phyloP scores from a whole-genome alignment of 2,888 invertebrate genomes.

The Leucophenga maculata region DNA sequence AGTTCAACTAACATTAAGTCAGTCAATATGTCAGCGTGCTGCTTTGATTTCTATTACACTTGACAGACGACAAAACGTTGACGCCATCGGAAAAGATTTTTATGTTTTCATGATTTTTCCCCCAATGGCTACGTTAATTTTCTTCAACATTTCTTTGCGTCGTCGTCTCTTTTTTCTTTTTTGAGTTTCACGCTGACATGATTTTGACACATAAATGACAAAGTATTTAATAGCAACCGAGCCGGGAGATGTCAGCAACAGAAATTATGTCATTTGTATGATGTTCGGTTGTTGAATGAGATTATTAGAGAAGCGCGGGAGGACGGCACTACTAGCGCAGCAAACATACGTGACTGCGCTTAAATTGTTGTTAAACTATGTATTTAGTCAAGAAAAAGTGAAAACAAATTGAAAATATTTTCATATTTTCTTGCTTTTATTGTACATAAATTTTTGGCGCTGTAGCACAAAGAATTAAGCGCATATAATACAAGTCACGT shows the following conservation, averaged over 20 bases:
- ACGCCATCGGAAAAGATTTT: neutral
- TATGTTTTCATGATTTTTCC: slow-evolving; percentile 30
- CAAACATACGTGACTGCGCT: slow-evolving; percentile 29
- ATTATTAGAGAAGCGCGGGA: neutral
- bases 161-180: neutral
- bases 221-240: slow-evolving; percentile 53
- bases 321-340: neutral
- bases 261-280: slow-evolving; percentile 36
- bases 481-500: slow-evolving; percentile 22
- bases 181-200: slow-evolving; percentile 48
- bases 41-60: slow-evolving; percentile 49
- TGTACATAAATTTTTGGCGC: neutral
- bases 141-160: slow-evolving; percentile 4
- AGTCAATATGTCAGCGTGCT: slow-evolving; percentile 27
- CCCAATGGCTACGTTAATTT: slow-evolving; percentile 14
- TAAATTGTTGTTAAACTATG: slow-evolving; percentile 25
- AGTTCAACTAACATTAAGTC: neutral
- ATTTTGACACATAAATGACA: slow-evolving; percentile 60
- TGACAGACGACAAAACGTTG: slow-evolving; percentile 34
- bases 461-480: slow-evolving; percentile 2
- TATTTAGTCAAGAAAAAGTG: slow-evolving; percentile 21
- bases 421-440: neutral
- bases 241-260: slow-evolving; percentile 31
- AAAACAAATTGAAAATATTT: neutral
- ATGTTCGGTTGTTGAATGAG: slow-evolving; percentile 2